Conservation (phyloP, 2,888 invertebrate genomes). For the Polydrusus pterygomalis region DNA sequence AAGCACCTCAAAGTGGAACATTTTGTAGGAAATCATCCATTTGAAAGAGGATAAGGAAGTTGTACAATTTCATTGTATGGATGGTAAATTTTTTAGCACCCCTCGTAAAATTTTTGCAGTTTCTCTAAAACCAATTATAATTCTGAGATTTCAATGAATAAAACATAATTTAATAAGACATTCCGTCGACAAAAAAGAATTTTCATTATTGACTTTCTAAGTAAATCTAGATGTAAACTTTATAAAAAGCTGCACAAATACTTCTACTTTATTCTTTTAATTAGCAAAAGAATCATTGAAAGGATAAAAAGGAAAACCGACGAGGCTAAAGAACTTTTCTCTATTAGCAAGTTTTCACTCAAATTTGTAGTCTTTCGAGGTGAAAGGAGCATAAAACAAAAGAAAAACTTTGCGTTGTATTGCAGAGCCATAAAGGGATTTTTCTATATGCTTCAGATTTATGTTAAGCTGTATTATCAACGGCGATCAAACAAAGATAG, state of each 20-base stretch:
- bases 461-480: too few species aligned
- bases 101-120: background rate
- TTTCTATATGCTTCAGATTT: too few species aligned
- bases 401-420: conserved; percentile 2
- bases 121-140: background rate
- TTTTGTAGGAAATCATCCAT: too few species aligned
- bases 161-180: conserved; percentile 4
- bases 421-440: too few species aligned
- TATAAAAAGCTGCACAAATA: conserved; percentile 17
- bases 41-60: too few species aligned
- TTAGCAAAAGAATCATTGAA: conserved; percentile 19
- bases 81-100: too few species aligned
- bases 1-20: too few species aligned
- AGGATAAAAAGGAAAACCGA: conserved; percentile 8
- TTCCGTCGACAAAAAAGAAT: background rate
- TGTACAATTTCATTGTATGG: too few species aligned
- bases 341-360: conserved; percentile 17
- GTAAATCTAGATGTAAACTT: conserved; percentile 13
- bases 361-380: background rate
- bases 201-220: conserved; percentile 1
- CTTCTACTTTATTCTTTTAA: conserved; percentile 22
- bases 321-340: conserved; percentile 12
- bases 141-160: conserved; percentile 5
- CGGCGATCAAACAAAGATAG: too few species aligned
- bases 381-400: conserved; percentile 11